Conservation (phyloP, 2,113 vertebrate genomes). For the Syngnathus typhle region DNA sequence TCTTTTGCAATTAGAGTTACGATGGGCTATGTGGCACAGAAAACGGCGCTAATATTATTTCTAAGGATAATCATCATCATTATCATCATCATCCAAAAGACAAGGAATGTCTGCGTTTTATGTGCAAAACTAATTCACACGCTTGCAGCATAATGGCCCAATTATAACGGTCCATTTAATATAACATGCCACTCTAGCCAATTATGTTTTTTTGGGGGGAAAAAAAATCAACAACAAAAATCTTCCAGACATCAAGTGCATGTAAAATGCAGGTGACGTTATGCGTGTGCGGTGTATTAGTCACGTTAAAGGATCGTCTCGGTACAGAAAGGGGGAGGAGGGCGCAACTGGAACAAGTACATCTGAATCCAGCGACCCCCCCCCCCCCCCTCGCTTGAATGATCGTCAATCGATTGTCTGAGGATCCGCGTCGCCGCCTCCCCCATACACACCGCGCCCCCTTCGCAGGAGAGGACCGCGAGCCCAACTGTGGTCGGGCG, state of each 20-base stretch:
- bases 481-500: conserved; percentile 24
- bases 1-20: not conserved
- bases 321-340: conserved; percentile 12
- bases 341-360: conserved; percentile 33
- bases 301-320: conserved; percentile 36
- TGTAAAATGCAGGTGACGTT: conserved; percentile 12
- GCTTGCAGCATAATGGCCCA: too few species aligned
- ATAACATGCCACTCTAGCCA: too few species aligned
- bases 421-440: not conserved
- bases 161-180: too few species aligned
- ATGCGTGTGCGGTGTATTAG: conserved; percentile 18
- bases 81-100: not conserved
- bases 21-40: not conserved
- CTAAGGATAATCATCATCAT: not conserved
- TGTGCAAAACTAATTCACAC: too few species aligned
- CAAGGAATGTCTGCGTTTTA: too few species aligned
- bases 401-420: conserved; percentile 26
- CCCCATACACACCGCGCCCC: not conserved
- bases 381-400: conserved; percentile 15
- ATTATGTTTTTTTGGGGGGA: too few species aligned
- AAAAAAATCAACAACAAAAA: too few species aligned
- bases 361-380: conserved; percentile 4
- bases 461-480: conserved; percentile 1
- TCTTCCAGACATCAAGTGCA: not conserved
- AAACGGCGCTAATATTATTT: not conserved